Percentiles rank a stretch among this genome's conserved stretches.
phyloP scores from a whole-genome alignment of 2,113 vertebrate genomes.

The Embiotoca jacksoni region DNA sequence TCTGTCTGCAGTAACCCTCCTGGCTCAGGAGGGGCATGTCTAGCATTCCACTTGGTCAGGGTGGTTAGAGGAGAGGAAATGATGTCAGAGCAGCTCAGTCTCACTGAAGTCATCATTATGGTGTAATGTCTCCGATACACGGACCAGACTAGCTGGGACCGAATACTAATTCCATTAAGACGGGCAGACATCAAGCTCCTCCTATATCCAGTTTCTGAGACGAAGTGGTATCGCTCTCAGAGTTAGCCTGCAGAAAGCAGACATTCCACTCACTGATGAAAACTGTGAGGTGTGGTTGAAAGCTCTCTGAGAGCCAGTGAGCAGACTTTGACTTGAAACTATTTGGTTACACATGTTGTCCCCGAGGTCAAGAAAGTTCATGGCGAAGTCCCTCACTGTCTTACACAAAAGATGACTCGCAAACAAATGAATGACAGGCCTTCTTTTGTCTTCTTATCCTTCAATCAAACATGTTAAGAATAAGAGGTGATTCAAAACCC shows the following conservation, averaged over 20 bases:
- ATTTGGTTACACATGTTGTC: neutral
- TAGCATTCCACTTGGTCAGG: constrained; percentile 55
- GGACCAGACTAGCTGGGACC: constrained; percentile 32
- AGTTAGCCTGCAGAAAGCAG: neutral
- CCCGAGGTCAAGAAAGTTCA: neutral
- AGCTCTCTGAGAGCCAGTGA: neutral
- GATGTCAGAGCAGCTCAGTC: constrained; percentile 62
- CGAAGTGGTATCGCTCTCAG: constrained; percentile 8
- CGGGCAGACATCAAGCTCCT: constrained; percentile 26
- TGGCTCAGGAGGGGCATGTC: constrained; percentile 46
- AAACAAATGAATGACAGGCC: neutral
- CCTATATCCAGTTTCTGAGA: constrained; percentile 34
- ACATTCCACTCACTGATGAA: neutral
- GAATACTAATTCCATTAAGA: constrained; percentile 50
- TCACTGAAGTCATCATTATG: constrained; percentile 57
- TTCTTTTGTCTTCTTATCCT: neutral
- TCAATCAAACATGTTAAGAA: neutral
- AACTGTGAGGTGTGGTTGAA: neutral
- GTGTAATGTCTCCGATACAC: constrained; percentile 67
- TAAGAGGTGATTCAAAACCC: too few relatives aligned
- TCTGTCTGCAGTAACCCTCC: constrained; percentile 14
- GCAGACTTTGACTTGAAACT: neutral
- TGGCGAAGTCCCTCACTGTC: neutral
- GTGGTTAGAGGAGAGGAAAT: constrained; percentile 66
- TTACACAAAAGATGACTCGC: neutral